Base-by-base conservation (phyloP, 2,797 vertebrate genomes). In the Cheirogaleus major region DNA sequence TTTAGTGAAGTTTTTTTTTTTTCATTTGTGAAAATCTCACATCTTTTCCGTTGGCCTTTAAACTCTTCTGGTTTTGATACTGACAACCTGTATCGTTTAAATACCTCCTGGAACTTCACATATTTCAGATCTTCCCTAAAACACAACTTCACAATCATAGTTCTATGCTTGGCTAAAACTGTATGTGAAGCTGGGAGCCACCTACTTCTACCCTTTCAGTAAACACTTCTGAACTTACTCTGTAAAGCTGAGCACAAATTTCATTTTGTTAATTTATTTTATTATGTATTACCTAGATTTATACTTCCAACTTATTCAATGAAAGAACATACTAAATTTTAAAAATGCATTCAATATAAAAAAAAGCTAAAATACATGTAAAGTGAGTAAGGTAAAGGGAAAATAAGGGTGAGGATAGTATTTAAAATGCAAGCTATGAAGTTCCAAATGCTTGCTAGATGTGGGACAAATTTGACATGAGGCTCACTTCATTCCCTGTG, bases 181-280 rank as follows among this genome's bases (percentile, higher is more conserved):
- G 52, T 12, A 72, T 48, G n/a, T 65, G 52, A 75, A 35, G 50
- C 48, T 76, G 55, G 11, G 11, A 92, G 38, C 32, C n/a, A 63
- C 41, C 30, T 84, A 87, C 35, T 93, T 73, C 38, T 75, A 80
- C 43, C 14, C 11, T 92, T 78, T 89, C 22, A 48, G 48, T 8
- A 65, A 94, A 76, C 32, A 76, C 76, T 63, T 89, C 38, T 87
- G 50, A 93, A 95, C 48, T 75, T 79, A 35, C n/a, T 95, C n/a
- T 82, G 43, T 70, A 48, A 69, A 69, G 57, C 1, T 88, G 87
- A 93, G 50, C 4, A 52, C 45, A 17, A 18, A 20, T 86, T 79
- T 84, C n/a, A 82, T 81, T 80, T 93, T 55, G 9, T 85, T 87
- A 82, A 57, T 94, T 67, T 75, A 82, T 87, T 94, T 90, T 69